These are phyloP conservation scores for Melanaphis sacchari DNA, from an alignment of 1,140 invertebrate species.

Conservation along the genomic window DNA sequence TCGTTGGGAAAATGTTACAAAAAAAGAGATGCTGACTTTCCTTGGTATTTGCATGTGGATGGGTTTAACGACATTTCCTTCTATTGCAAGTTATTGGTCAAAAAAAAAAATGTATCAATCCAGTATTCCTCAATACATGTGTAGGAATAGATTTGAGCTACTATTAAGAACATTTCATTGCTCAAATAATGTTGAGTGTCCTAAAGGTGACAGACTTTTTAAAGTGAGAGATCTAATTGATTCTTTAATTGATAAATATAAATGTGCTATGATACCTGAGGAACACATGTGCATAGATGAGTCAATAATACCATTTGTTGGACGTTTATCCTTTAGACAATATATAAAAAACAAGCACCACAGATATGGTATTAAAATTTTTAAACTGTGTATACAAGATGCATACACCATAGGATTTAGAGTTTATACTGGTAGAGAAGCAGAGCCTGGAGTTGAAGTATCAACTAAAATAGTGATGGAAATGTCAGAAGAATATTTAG, in stretches of 20 bases:
- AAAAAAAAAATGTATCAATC: neutral
- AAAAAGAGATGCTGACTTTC: conserved; percentile 17
- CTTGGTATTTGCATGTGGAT: conserved; percentile 11
- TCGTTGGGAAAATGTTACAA: neutral
- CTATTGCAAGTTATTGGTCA: conserved; percentile 22
- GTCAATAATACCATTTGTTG: conserved; percentile 62
- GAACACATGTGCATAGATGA: conserved; percentile 63
- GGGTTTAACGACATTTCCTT: neutral
- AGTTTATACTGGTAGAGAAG: too few species aligned
- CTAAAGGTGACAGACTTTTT: conserved; percentile 7
- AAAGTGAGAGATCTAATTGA: conserved; percentile 32
- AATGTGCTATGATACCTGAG: conserved; percentile 55
- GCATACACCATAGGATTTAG: neutral
- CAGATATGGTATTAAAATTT: conserved; percentile 63
- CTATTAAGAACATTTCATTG: conserved; percentile 23
- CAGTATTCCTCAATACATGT: conserved; percentile 4
- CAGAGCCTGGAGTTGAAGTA: too few species aligned
- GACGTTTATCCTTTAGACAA: conserved; percentile 62
- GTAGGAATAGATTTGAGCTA: conserved; percentile 20
- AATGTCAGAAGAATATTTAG: too few species aligned
- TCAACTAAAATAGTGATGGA: too few species aligned
- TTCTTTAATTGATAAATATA: neutral
- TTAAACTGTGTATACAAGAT: conserved; percentile 62
- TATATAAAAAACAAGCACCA: conserved; percentile 63
- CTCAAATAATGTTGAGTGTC: neutral